phyloP scores from a whole-genome alignment of 2,888 invertebrate genomes.

The Latrodectus elegans region DNA sequence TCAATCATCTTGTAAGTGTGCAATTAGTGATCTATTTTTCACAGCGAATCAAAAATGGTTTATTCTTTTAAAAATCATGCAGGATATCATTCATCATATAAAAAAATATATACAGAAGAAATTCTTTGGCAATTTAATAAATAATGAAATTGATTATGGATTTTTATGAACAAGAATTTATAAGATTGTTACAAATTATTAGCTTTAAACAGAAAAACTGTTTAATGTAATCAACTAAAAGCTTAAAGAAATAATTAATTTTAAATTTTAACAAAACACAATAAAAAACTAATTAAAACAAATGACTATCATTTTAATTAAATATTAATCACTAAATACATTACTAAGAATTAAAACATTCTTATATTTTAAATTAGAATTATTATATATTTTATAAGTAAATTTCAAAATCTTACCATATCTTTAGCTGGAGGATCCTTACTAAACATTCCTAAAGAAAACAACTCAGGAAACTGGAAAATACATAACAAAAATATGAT shows the following conservation, averaged over 20 bases:
- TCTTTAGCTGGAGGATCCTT: slow-evolving; percentile 79
- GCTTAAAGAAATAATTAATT: neutral
- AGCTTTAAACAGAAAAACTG: too few relatives aligned
- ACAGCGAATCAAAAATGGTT: too few relatives aligned
- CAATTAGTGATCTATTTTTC: too few relatives aligned
- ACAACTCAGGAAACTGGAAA: slow-evolving; percentile 81
- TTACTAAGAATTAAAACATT: too few relatives aligned
- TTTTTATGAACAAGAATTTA: too few relatives aligned
- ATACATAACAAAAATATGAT: slow-evolving; percentile 52
- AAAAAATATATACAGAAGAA: too few relatives aligned
- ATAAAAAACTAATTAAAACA: neutral
- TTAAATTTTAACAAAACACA: neutral
- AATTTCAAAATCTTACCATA: slow-evolving; percentile 73
- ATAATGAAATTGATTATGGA: too few relatives aligned
- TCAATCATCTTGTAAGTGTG: too few relatives aligned
- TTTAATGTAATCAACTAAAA: neutral
- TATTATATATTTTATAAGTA: neutral
- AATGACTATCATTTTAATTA: neutral
- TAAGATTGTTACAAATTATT: neutral
- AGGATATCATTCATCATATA: too few relatives aligned
- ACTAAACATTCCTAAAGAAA: slow-evolving; percentile 83
- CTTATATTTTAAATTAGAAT: too few relatives aligned
- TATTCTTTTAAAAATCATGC: too few relatives aligned
- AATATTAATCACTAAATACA: neutral
- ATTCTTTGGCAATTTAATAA: too few relatives aligned